Evolutionary conservation across 2,888 invertebrate genomes (phyloP), one percentile per base, ranked within the genome.

Genomic region (Smittia sp.): DNA sequence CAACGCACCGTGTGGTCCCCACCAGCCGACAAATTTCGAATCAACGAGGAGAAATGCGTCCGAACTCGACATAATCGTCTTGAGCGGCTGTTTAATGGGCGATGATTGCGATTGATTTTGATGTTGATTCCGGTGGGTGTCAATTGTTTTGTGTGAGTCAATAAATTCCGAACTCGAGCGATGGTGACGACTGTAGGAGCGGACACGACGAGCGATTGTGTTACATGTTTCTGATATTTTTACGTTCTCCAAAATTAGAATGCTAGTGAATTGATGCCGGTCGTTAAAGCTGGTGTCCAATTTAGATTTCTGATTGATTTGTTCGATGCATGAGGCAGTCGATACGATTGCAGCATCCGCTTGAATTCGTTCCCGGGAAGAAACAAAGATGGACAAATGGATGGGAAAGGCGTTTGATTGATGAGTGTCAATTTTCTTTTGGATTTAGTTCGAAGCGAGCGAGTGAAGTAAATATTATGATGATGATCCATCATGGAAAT

Each of bases 261-360:
- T n/a, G n/a, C n/a, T n/a, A n/a, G n/a, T 39, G 13, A 7, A 39
- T 39, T 39, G 39, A 46, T 15, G 46, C 32, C 32, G 46, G 46
- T 15, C 46, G 15, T 13, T 46, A n/a, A 32, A 13, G 46, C 46
- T 46, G 11, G 2, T 15, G 46, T 11, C 46, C 46, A 15, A 46
- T 46, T 46, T 46, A 46, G 46, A 46, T 46, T 46, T 13, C 15
- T 15, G 46, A 46, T 46, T 46, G 46, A 46, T 46, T 46, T 46
- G 46, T 46, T n/a, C 46, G 15, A 11, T 46, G 46, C 22, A 58
- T 58, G 22, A 58, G n/a, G n/a, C n/a, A n/a, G n/a, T n/a, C n/a
- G n/a, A n/a, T n/a, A n/a, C n/a, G n/a, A n/a, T n/a, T 58, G 58
- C 58, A 58, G n/a, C 58, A 58, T 58, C 58, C 58, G 58, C 58